phyloP scores from a whole-genome alignment of 2,797 vertebrate species.

The Lacerta bilineata region DNA sequence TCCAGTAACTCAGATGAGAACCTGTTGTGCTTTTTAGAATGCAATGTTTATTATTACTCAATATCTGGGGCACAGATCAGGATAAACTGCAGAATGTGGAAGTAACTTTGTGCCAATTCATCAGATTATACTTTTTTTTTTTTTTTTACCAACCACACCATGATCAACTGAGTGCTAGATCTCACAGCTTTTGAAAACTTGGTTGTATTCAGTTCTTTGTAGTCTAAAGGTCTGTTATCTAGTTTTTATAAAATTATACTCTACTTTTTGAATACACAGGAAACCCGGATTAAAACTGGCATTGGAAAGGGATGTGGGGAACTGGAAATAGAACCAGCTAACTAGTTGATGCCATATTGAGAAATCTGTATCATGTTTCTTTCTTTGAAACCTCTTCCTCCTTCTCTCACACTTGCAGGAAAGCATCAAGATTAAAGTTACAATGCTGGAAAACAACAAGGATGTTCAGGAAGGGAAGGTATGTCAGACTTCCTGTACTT shows the following conservation, averaged over 20 bases:
- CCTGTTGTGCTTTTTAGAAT: not conserved
- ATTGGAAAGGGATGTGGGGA: not conserved
- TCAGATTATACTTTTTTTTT: not conserved
- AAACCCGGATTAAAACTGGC: not conserved
- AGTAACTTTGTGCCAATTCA: not conserved
- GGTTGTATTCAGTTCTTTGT: not conserved
- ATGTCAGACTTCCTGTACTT: conserved; percentile 49
- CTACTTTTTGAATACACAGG: not conserved
- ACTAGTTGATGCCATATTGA: not conserved
- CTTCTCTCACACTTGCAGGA: conserved; percentile 80
- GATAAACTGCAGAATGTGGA: not conserved
- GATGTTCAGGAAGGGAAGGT: conserved; percentile 81
- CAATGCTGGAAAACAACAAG: conserved; percentile 78
- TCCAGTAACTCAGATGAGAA: not conserved
- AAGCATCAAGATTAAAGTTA: conserved; percentile 87
- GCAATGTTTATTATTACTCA: not conserved
- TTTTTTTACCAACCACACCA: too few relatives aligned
- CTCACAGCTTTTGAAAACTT: not conserved
- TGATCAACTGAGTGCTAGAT: too few relatives aligned
- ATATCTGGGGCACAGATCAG: not conserved
- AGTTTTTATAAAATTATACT: not conserved
- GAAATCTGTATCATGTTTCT: conserved; percentile 2
- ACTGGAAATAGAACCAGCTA: not conserved
- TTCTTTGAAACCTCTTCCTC: conserved; percentile 24
- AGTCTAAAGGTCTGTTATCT: not conserved